A percentile compares a stretch with the other conserved stretches of the same genome.
Evolutionary conservation across 2,113 vertebrate genomes (phyloP).

Genomic region (Cyanoderma ruficeps): DNA sequence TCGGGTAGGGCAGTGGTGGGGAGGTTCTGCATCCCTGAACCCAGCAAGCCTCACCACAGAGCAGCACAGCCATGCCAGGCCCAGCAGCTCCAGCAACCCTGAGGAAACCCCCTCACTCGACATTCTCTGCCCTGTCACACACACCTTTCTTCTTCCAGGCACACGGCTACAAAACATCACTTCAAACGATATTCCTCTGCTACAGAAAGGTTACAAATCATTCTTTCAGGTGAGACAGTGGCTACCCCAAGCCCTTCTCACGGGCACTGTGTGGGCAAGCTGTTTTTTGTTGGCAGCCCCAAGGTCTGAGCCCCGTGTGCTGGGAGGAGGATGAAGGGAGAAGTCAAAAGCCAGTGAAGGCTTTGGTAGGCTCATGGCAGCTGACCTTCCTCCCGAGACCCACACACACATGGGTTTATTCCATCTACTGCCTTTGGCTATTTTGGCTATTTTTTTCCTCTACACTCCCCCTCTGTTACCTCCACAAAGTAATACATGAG

Average conservation of each 20-base stretch:
- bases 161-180: background rate
- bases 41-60: background rate
- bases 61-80: accelerated
- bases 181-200: background rate
- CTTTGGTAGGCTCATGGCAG: background rate
- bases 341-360: background rate
- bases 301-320: background rate
- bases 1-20: accelerated
- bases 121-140: background rate
- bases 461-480: background rate
- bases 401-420: background rate
- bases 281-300: constrained; percentile 2
- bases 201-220: background rate
- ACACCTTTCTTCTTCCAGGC: background rate
- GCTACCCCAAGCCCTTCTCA: background rate
- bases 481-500: constrained; percentile 54
- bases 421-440: background rate
- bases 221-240: background rate
- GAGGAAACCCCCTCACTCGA: background rate
- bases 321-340: background rate
- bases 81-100: background rate
- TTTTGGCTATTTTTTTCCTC: background rate
- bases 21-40: background rate
- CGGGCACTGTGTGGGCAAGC: accelerated
- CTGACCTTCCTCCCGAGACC: background rate